Evolutionary conservation across 2,888 invertebrate species (phyloP), one percentile per base, ranked within the genome.

Genomic region (Lasioglossum lativentre): DNA sequence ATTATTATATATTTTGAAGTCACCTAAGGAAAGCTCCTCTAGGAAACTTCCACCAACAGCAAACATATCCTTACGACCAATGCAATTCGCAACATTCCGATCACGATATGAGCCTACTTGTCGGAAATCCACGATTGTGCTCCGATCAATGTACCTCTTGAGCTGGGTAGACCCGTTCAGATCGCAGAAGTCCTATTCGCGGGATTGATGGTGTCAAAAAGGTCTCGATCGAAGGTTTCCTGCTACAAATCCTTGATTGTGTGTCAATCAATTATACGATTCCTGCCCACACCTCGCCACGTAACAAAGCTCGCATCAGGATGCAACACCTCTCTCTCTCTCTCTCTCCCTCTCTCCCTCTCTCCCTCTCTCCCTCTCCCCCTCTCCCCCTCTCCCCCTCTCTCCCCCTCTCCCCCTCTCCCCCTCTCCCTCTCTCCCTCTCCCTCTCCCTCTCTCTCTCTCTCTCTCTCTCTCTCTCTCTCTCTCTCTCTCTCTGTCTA

Each of bases 221-320:
- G 27, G 27, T 27, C 5, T 27, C 27, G 66, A 34, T 30, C 34
- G 30, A 30, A 66, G 66, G 30, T 16, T 34, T 38, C 23, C 68
- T 0, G 27, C 52, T n/a, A 0, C 23, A 38, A 68, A 34, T 38
- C 68, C 38, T 19, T 23, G 38, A 38, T 38, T 34, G 68, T 38
- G 27, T 23, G 52, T 56, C 42, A 59, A 30, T 52, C 45, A 83
- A 63, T 45, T 38, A 59, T 42, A 45, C 68, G 23, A 68, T 68
- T 68, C 38, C 68, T 23, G 38, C 10, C 38, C 23, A 38, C 38
- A 12, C 0, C 45, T 10, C 68, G 38, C 47, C n/a, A 27, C 30
- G 23, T 27, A 16, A 45, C 56, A 47, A 76, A 45, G 75, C 47
- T 68, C 56, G 75, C 6, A 34, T 40, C 42, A 38, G 42, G 59